Evolutionary conservation across 37 sponge, comb jelly and placozoan genomes (phyloP).

Genomic region (Ephydatia muelleri): DNA sequence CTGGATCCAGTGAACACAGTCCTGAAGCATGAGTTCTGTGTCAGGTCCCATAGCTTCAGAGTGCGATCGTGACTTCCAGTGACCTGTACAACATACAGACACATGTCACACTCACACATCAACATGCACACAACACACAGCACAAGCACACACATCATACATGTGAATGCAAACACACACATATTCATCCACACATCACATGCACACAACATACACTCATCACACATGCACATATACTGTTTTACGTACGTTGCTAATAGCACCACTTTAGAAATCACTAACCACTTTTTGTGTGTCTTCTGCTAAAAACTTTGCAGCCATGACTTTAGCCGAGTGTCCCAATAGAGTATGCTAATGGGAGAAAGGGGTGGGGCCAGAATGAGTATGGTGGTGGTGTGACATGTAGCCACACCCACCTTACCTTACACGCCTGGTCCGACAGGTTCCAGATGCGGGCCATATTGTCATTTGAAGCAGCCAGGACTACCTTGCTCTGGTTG

Average conservation of each 20-base stretch:
- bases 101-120: too few species aligned
- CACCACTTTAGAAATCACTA: neutral
- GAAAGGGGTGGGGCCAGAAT: neutral
- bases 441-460: constrained; percentile 83
- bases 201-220: neutral
- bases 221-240: neutral
- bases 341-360: constrained; percentile 73
- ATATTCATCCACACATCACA: too few species aligned
- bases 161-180: too few species aligned
- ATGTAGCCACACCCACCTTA: constrained; percentile 6
- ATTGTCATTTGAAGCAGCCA: constrained; percentile 86
- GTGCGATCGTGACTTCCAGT: constrained; percentile 96
- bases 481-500: constrained; percentile 62
- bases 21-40: constrained; percentile 63
- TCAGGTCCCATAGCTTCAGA: constrained; percentile 94
- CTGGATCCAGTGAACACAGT: constrained; percentile 95
- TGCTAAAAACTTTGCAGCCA: constrained; percentile 82
- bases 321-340: constrained; percentile 84
- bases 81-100: constrained; percentile 37
- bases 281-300: constrained; percentile 81
- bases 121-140: too few species aligned
- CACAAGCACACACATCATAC: neutral
- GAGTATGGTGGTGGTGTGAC: neutral
- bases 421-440: constrained; percentile 65
- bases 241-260: neutral